Evolutionary conservation across 2,888 invertebrate genomes (phyloP), one percentile per base, ranked within the genome.

Genomic region (Heterodera filipjevi): DNA sequence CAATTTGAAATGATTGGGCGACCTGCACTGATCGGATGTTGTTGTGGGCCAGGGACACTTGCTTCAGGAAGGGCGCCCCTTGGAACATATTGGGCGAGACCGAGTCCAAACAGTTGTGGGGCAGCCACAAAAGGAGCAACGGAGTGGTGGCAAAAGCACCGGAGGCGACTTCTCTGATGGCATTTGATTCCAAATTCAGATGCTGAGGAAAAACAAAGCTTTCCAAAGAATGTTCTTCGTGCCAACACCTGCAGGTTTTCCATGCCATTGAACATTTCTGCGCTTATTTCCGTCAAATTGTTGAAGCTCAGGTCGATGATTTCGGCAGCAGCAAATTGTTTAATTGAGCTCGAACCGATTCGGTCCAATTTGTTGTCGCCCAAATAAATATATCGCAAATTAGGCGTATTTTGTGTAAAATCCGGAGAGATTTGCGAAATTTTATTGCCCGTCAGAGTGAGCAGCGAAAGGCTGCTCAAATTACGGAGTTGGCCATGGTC

Each of bases 341-440:
- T 92, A 89, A 95, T 94, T 82, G 94, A 94, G 77, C 94, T 93
- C 30, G 94, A 92, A 81, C 93, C 93, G 85, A 90, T 83, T 30
- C 77, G 79, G 39, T 81, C 78, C 70, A 90, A 79, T 33, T 84
- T 76, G 81, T 90, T 90, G 59, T 89, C 86, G 78, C 86, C 87
- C 77, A 89, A 80, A 81, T 88, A 89, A 53, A 89, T 80, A 70
- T 88, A 89, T 32, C 84, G 85, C 22, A 88, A 84, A 74, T 84
- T 87, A 68, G 85, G 82, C 16, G 84, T 82, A 79, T 87, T 86
- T 35, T 75, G 72, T 16, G 89, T 84, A 49, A 89, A 87, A 77
- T 87, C 85, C 39, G 85, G 83, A 70, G 88, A 86, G 73, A 89
- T 83, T 27, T 82, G 78, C 3, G 84, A 82, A 79, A 89, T 89